Conservation (phyloP, 2,113 vertebrate species). For the Lagopus muta region DNA sequence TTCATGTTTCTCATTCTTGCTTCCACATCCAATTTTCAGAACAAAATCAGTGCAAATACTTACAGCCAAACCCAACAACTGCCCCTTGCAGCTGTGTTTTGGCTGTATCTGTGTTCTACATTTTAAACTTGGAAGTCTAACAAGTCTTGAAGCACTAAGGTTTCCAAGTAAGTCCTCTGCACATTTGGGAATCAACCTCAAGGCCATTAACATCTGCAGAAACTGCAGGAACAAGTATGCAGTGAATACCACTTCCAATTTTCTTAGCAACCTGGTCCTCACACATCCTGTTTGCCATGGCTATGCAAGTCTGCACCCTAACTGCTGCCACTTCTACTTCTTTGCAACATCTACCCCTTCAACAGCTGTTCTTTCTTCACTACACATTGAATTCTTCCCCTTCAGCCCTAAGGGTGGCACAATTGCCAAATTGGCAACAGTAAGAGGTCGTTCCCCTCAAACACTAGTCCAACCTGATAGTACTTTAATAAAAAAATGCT, state of each 20-base stretch:
- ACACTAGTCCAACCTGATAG: not conserved
- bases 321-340: not conserved
- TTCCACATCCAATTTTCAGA: conserved; percentile 20
- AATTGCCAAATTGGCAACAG: not conserved
- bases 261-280: not conserved
- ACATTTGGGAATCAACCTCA: not conserved
- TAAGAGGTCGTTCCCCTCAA: not conserved
- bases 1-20: not conserved
- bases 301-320: not conserved
- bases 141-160: not conserved
- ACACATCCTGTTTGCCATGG: not conserved
- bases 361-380: not conserved
- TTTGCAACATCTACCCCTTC: not conserved
- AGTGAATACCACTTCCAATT: not conserved
- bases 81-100: not conserved
- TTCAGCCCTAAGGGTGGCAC: not conserved
- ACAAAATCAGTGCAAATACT: not conserved
- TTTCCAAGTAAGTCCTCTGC: not conserved
- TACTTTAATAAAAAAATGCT: not conserved
- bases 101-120: not conserved
- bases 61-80: not conserved
- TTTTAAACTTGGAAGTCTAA: not conserved
- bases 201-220: not conserved
- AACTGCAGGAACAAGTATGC: fast-evolving
- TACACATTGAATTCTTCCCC: not conserved